These are phyloP conservation scores for Desmophyllum pertusum DNA, from an alignment of 92 coral and sea anemone species.

Conservation along the genomic window DNA sequence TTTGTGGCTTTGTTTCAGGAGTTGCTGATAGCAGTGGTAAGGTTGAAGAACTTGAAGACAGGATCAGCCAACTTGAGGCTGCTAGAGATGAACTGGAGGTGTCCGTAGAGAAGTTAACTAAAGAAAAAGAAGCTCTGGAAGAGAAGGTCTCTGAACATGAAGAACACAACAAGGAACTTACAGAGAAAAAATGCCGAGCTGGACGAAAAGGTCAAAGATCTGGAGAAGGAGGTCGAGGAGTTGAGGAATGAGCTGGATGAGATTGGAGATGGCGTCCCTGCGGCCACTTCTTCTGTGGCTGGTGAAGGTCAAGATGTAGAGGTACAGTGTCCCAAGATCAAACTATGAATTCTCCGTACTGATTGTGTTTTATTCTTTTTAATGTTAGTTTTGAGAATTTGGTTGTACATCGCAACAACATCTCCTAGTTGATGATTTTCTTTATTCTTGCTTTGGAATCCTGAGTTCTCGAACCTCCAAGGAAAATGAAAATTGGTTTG, in stretches of 20 bases:
- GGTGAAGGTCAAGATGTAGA: slow-evolving; percentile 80
- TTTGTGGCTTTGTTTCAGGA: slow-evolving; percentile 48
- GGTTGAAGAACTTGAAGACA: slow-evolving; percentile 95
- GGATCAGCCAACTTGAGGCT: slow-evolving; percentile 74
- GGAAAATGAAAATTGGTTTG: too few species aligned
- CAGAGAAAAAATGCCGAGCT: slow-evolving; percentile 64
- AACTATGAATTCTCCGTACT: neutral
- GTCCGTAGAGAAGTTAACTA: slow-evolving; percentile 71
- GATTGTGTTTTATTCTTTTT: neutral
- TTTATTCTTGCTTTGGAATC: neutral
- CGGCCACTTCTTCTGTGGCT: slow-evolving; percentile 50
- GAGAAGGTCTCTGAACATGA: slow-evolving; percentile 68
- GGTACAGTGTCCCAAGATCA: slow-evolving; percentile 48
- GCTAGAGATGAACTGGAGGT: slow-evolving; percentile 83
- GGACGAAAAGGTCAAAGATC: slow-evolving; percentile 61
- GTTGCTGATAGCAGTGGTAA: slow-evolving; percentile 67
- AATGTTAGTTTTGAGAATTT: neutral
- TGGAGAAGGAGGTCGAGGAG: slow-evolving; percentile 77
- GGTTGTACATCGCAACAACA: neutral
- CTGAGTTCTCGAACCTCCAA: too few species aligned
- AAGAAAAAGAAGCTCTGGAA: slow-evolving; percentile 70
- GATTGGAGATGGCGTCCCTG: slow-evolving; percentile 66
- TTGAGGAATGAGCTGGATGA: slow-evolving; percentile 79
- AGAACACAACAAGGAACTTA: slow-evolving; percentile 53
- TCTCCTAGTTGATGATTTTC: neutral